Base-by-base conservation (phyloP, 2,797 vertebrate genomes). In the Hybognathus amarus region DNA sequence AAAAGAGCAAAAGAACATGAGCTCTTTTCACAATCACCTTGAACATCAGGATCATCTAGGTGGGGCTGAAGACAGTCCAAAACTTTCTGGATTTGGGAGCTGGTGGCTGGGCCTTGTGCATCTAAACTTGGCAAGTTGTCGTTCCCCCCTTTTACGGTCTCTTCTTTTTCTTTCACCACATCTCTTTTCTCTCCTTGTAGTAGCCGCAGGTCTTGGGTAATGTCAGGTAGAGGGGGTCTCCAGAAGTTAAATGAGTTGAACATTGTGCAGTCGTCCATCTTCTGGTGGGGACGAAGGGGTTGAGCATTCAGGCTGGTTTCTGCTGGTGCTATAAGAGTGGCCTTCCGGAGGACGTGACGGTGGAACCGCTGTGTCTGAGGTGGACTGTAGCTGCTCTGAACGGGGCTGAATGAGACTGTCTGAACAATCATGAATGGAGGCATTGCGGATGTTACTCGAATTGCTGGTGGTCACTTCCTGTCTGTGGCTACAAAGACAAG, bases 201-300 rank as follows among this genome's bases (percentile, higher is more conserved):
- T 83, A 96, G 87, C 90, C 97, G 95, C 84, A 97, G 88, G 56
- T 97, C 97, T 77, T 94, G 92, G 30, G 94, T 98, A 38, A 97
- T 96, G 87, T 98, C 96, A 66, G 96, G 96, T 88, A 97, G 93
- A 77, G 96, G 96, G 88, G 95, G 91, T 83, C 94, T 94, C 97
- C 97, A 98, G 75, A 95, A 97, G 22, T 95, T 89, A 85, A 97
- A 97, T n/a, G 95, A 95, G 90, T 90, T 96, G 90, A 97, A 97
- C 78, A 92, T 85, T 3, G 75, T 70, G 52, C 75, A 70, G 2
- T 96, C 95, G 2, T 95, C 93, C 1, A 92, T 86, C 64, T 91
- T 89, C 83, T 94, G 91, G 0, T 22, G 50, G 24, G 24, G 24
- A 56, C 17, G 24, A 68, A 79, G n/a, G 22, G 10, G 6, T 11